Base-by-base conservation (phyloP, 2,113 vertebrate genomes). In the Motacilla tschutschensis region DNA sequence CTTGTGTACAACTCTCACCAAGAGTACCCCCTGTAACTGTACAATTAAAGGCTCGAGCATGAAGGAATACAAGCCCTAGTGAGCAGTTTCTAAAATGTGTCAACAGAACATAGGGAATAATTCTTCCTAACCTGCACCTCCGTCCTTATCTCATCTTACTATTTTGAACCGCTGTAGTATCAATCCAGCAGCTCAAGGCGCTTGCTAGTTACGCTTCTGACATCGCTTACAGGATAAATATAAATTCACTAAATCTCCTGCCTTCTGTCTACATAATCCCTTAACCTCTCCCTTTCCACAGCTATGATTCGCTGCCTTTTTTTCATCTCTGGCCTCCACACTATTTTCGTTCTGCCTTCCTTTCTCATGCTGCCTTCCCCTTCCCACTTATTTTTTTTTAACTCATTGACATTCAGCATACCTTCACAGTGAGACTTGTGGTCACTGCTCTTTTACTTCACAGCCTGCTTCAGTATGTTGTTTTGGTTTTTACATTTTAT, bases 211-310 rank as follows among this genome's bases (percentile, higher is more conserved):
- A 87, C 7, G 1, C 79, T 84, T 86, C 84, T 88, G 72, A 96
- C 93, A 93, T 88, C 1, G 6, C 79, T 93, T 89, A 86, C 35
- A 77, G 83, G 95, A 95, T 96, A 95, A 95, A 93, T 93, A 95
- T 88, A 95, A 94, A 95, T 94, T 94, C 94, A 93, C 77, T 95
- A 95, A 93, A 92, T 93, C 94, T 94, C 81, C 83, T 85, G 89
- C 74, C 83, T 69, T 50, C 79, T 51, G 62, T 54, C 85, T 84
- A 51, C 79, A 84, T 88, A 93, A 87, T 91, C 88, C 70, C 51
- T 83, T 83, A 88, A 71, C 69, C 84, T 93, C 91, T 91, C 73
- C 73, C 69, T 79, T 88, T 75, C 87, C n/a, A 0, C 46, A 83
- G 58, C 66, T 43, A 36, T 8, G 24, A 24, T 51, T 46, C n/a